A percentile compares a stretch with the other conserved stretches of the same genome.
Conservation (phyloP, 2,888 invertebrate species). For the Drosophila mimetica region DNA sequence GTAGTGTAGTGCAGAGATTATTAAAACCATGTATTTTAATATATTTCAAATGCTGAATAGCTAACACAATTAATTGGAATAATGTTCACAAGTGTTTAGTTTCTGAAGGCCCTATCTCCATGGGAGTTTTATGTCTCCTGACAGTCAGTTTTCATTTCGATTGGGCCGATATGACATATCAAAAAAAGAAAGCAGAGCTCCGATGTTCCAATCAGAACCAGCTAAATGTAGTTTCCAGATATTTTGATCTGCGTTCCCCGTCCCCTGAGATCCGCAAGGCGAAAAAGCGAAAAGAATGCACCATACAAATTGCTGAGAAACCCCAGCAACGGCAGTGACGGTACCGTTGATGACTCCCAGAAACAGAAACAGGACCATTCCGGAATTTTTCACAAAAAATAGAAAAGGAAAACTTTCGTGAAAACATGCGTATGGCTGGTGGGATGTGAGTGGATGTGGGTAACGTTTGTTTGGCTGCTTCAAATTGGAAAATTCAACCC, state of each 20-base stretch:
- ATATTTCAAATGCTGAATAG: too few species aligned
- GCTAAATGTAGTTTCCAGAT: not conserved
- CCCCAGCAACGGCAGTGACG: slow-evolving; percentile 42
- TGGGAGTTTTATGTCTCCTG: too few species aligned
- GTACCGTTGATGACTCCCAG: slow-evolving; percentile 7
- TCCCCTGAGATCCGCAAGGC: not conserved
- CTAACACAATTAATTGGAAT: too few species aligned
- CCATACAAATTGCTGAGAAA: slow-evolving; percentile 55
- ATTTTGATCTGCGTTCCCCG: slow-evolving; percentile 2
- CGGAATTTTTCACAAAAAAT: slow-evolving; percentile 12
- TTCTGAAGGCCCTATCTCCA: not conserved
- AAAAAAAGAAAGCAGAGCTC: not conserved
- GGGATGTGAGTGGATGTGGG: slow-evolving; percentile 1
- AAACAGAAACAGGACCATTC: slow-evolving; percentile 28
- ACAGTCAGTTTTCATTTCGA: not conserved
- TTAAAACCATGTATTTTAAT: too few species aligned
- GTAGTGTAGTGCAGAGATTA: too few species aligned
- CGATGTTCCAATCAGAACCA: not conserved
- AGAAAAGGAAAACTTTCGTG: slow-evolving; percentile 14
- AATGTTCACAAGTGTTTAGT: not conserved
- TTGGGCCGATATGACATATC: not conserved
- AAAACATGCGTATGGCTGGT: slow-evolving; percentile 9
- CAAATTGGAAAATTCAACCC: slow-evolving; percentile 51
- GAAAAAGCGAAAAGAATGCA: slow-evolving; percentile 7
- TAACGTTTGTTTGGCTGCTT: slow-evolving; percentile 41